These are phyloP conservation scores for Micropoecilia bifurca DNA, from an alignment of 2,797 vertebrate species.

Conservation along the genomic window DNA sequence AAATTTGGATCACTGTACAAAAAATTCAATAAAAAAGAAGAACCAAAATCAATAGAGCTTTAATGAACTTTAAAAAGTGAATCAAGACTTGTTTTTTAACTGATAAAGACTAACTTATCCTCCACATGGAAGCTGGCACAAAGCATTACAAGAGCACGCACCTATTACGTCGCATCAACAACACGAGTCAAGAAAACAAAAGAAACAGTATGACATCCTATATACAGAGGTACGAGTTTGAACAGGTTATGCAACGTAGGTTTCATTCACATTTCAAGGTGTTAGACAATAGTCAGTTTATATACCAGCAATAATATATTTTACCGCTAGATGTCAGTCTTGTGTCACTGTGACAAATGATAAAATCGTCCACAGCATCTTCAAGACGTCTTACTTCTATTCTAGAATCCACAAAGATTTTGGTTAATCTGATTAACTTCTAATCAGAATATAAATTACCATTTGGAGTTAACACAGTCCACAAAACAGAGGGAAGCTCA, in stretches of 20 bases:
- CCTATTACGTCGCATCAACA: not conserved
- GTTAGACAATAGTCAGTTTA: not conserved
- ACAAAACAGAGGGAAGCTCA: not conserved
- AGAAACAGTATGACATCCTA: not conserved
- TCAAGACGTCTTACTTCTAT: slow-evolving; percentile 2
- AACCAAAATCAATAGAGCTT: not conserved
- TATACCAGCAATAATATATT: not conserved
- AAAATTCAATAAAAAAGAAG: not conserved
- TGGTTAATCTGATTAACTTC: no score
- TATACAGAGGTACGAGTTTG: not conserved
- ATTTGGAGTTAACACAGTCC: not conserved
- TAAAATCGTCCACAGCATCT: not conserved
- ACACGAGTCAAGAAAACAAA: not conserved
- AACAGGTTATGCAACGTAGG: not conserved
- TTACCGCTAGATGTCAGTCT: slow-evolving; percentile 67
- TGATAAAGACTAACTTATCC: not conserved
- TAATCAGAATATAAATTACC: slow-evolving; percentile 26
- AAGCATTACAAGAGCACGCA: not conserved
- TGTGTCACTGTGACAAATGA: slow-evolving; percentile 5
- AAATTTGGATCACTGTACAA: not conserved
- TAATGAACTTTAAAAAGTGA: not conserved
- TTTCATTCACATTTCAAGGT: not conserved
- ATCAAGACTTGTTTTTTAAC: not conserved
- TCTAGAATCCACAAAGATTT: slow-evolving; percentile 9
- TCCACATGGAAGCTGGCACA: not conserved